Percentiles rank a stretch among this genome's conserved stretches.
phyloP scores from a whole-genome alignment of 2,888 invertebrate genomes.

The Lymantria dispar region DNA sequence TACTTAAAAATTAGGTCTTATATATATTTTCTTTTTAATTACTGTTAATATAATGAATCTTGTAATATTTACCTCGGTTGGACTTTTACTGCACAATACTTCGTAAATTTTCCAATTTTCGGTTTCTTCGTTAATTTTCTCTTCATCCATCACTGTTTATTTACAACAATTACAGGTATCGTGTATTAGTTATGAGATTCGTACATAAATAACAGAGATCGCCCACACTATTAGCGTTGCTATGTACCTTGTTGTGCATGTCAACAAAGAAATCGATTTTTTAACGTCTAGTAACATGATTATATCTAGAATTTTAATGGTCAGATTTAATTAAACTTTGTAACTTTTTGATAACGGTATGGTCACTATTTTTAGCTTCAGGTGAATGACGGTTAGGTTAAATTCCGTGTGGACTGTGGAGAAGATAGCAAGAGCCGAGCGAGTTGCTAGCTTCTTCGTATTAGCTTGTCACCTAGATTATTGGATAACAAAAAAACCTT shows the following conservation, averaged over 20 bases:
- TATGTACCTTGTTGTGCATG: slow-evolving; percentile 29
- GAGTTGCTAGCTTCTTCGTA: too few species aligned
- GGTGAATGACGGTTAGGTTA: too few species aligned
- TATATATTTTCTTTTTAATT: too few species aligned
- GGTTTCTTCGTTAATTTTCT: slow-evolving; percentile 62
- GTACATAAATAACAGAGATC: too few species aligned
- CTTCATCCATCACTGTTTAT: slow-evolving; percentile 58
- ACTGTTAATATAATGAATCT: too few species aligned
- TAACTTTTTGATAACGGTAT: too few species aligned
- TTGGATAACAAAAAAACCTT: too few species aligned
- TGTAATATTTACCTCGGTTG: slow-evolving; percentile 67
- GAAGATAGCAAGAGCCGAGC: too few species aligned
- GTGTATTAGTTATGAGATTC: too few species aligned
- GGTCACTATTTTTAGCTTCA: too few species aligned
- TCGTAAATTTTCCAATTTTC: slow-evolving; percentile 91
- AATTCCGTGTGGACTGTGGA: too few species aligned
- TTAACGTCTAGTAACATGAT: neutral
- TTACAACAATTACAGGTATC: neutral
- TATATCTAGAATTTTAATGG: neutral
- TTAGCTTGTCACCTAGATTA: too few species aligned
- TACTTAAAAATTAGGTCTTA: neutral
- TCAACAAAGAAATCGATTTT: slow-evolving; percentile 47
- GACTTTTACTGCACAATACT: slow-evolving; percentile 83
- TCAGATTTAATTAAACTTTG: neutral
- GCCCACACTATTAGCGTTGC: slow-evolving; percentile 31